Evolutionary conservation across 2,888 invertebrate species (phyloP).

Genomic region (Osmoderma eremita): DNA sequence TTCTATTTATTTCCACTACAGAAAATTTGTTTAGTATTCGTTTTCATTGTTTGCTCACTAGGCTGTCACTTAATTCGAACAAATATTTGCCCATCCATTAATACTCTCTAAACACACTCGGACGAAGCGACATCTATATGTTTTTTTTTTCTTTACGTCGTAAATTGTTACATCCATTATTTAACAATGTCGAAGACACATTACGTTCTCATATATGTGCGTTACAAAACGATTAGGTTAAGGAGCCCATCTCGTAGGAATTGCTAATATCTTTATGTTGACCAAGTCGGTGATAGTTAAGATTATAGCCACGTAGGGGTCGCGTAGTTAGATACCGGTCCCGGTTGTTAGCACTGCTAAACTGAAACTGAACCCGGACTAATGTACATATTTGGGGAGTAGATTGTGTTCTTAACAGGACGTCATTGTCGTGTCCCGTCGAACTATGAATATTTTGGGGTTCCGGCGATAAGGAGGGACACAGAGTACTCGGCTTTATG

Average conservation of each 20-base stretch:
- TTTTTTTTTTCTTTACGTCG: not conserved
- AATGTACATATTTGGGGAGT: constrained; percentile 37
- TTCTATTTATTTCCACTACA: not conserved
- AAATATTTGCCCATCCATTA: constrained; percentile 32
- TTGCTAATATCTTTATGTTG: constrained; percentile 37
- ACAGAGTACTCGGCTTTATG: constrained; percentile 21
- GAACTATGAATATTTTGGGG: constrained; percentile 36
- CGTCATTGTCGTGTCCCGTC: constrained; percentile 16
- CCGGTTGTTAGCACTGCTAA: constrained; percentile 10
- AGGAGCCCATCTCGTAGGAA: constrained; percentile 19
- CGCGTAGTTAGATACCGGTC: constrained; percentile 9
- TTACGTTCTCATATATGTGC: no score
- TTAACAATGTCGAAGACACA: constrained; percentile 20
- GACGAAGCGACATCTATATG: not conserved
- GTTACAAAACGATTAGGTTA: constrained; percentile 25
- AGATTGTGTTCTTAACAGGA: constrained; percentile 34
- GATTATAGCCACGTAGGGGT: constrained; percentile 17
- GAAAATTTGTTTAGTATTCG: not conserved
- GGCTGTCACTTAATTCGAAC: not conserved
- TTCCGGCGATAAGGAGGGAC: constrained; percentile 32
- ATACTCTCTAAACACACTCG: constrained; percentile 6
- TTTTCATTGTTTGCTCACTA: not conserved
- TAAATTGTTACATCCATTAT: not conserved
- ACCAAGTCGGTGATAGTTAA: constrained; percentile 29
- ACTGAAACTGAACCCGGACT: constrained; percentile 26